Base-by-base conservation (phyloP, 2,797 vertebrate species). In the Micropoecilia bifurca region DNA sequence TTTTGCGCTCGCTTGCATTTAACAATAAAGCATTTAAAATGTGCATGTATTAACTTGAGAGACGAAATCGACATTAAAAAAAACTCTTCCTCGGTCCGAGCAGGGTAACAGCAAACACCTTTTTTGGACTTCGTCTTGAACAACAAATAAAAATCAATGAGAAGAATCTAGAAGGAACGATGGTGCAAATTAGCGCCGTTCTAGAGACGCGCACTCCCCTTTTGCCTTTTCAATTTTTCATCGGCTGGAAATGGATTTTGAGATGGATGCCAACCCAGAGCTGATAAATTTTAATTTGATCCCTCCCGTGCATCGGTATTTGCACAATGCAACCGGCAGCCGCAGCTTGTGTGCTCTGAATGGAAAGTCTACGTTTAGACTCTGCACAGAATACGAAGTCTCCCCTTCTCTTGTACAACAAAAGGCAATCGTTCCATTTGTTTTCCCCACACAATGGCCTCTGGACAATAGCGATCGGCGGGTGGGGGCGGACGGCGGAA, bases 261-360 rank as follows among this genome's bases (percentile, higher is more conserved):
- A 91, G 90, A 93, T 92, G 88, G 90, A 91, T 92, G 85, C 88
- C 81, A 85, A 92, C 88, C 85, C 89, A 79, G 76, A 89, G 91
- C 88, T 91, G 89, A 93, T 89, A 88, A 80, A 90, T 92, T 93
- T 93, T 92, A 94, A 95, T 94, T 93, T 84, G 80, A 91, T 93
- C 82, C 83, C 87, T 85, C 86, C 84, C 68, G 79, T 92, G 84
- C 91, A 93, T 92, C 84, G 85, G 88, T 93, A 92, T 94, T 92
- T 93, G 88, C 86, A 92, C 84, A 93, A 90, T 91, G 79, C 88
- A 75, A 87, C 81, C 71, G 80, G 85, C 89, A 85, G 87, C 47
- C 83, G 5, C 71, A 76, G 83, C 71, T 43, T 2, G 36, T 93
- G 88, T 84, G 92, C 91, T 86, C 78, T 76, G 91, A 95, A 94